A percentile compares a stretch with the other conserved stretches of the same genome.
Evolutionary conservation across 2,888 invertebrate genomes (phyloP).

Genomic region (Salpingus planirostris): DNA sequence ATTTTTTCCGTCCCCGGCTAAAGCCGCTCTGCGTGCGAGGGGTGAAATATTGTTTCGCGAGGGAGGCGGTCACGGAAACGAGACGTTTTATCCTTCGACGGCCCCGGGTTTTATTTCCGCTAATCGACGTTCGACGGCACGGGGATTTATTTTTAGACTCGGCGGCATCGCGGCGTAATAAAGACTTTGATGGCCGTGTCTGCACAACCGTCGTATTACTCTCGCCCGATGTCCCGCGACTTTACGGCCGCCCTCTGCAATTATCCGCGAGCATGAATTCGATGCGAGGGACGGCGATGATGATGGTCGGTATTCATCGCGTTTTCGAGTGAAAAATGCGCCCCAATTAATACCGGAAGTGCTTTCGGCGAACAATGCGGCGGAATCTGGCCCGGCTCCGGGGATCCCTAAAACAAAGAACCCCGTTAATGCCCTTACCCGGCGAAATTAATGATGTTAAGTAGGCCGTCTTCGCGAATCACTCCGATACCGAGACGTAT

Average conservation of each 20-base stretch:
- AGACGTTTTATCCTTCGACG: neutral
- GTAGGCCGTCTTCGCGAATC: constrained; percentile 4
- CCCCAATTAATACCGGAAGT: constrained; percentile 12
- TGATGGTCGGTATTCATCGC: constrained; percentile 15
- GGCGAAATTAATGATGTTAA: constrained; percentile 26
- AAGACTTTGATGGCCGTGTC: constrained; percentile 9
- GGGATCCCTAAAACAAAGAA: constrained; percentile 17
- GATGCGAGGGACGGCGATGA: neutral
- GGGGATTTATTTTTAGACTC: constrained; percentile 13
- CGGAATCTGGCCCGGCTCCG: neutral
- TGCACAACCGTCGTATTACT: too few species aligned
- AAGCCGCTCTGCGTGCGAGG: too few species aligned
- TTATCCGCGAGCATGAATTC: too few species aligned
- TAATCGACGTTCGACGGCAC: constrained; percentile 8
- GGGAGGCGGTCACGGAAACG: too few species aligned
- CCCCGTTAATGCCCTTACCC: constrained; percentile 17
- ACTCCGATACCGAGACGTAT: constrained; percentile 10
- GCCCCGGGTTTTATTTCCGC: constrained; percentile 4
- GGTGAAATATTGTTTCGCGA: too few species aligned
- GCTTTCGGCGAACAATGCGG: constrained; percentile 7
- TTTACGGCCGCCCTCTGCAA: too few species aligned
- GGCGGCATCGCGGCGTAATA: constrained; percentile 9
- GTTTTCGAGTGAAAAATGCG: constrained; percentile 10
- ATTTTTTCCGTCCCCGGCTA: too few species aligned
- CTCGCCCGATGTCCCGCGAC: too few species aligned